Percentiles rank a stretch among this genome's conserved stretches.
phyloP scores from a whole-genome alignment of 2,888 invertebrate species.

The Crepidodera aurea region DNA sequence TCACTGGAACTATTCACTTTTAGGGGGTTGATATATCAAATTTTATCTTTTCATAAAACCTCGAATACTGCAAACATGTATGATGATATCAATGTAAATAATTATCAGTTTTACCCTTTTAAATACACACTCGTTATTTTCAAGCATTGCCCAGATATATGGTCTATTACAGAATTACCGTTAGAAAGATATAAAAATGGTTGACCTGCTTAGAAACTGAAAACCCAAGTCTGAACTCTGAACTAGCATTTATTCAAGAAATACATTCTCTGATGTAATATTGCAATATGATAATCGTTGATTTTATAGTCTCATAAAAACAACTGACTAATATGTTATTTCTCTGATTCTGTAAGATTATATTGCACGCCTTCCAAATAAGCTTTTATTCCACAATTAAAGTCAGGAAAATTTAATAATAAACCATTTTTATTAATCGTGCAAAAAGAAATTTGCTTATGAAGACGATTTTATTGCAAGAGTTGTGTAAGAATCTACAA shows the following conservation, averaged over 20 bases:
- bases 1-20: too few relatives aligned
- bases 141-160: too few relatives aligned
- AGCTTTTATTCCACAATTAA: neutral
- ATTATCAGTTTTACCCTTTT: too few relatives aligned
- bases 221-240: neutral
- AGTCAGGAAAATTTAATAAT: neutral
- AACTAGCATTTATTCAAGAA: neutral
- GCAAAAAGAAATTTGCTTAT: neutral
- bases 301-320: constrained; percentile 3
- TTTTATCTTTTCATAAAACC: too few relatives aligned
- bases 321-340: constrained; percentile 6
- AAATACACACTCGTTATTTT: too few relatives aligned
- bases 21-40: too few relatives aligned
- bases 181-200: too few relatives aligned
- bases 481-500: too few relatives aligned
- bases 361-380: neutral
- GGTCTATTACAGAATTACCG: too few relatives aligned
- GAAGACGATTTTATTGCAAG: too few relatives aligned
- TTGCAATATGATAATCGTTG: neutral
- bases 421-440: neutral
- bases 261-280: neutral
- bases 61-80: too few relatives aligned
- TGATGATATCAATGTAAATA: too few relatives aligned
- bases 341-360: constrained; percentile 5
- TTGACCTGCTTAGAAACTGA: neutral